Base-by-base conservation (phyloP, 30 jellyfish, hydroid and myxozoan species). In the Cassiopea andromeda region DNA sequence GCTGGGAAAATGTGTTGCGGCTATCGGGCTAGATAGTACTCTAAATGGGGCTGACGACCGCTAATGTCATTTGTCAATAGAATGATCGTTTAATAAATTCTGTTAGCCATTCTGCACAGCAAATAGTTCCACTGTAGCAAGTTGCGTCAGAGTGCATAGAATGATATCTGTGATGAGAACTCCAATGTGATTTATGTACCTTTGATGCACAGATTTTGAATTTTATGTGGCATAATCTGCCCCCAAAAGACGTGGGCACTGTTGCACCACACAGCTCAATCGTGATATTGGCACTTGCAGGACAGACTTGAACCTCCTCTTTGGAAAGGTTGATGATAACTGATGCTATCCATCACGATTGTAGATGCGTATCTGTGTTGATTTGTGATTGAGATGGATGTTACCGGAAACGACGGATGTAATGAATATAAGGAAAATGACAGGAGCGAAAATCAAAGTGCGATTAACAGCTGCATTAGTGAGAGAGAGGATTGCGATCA, bases 101-200 rank as follows among this genome's bases (percentile, higher is more conserved):
- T 5, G 10, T 70, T 70, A 70, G 79, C 16, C 27, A 14, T 70
- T 6, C 64, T 3, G 16, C 79, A 70, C 49, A 18, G 79, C 54
- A 70, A 70, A 70, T 27, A 70, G 79, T 70, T 70, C 12, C 79
- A 70, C 38, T 70, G 79, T 70, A 70, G 54, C 79, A 38, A 19
- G 7, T 70, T 70, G 79, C 79, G 54, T 70, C 79, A 70, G 10
- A 27, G 54, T 18, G n/a, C 48, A 12, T 43, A 14, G n/a, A 19
- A 70, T 2, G 54, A 70, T 15, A 16, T 43, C 38, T 54, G 50
- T 54, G 64, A 54, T 6, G 64, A 54, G 12, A 54, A 6, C 12
- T 54, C 64, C 12, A 10, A 3, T 54, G 64, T 10, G 12, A 54
- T 54, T 54, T 54, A 54, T 27, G 64, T 3, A 54, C 64, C 7